phyloP scores from a whole-genome alignment of 2,797 vertebrate species.

The Enteromius anoplus region DNA sequence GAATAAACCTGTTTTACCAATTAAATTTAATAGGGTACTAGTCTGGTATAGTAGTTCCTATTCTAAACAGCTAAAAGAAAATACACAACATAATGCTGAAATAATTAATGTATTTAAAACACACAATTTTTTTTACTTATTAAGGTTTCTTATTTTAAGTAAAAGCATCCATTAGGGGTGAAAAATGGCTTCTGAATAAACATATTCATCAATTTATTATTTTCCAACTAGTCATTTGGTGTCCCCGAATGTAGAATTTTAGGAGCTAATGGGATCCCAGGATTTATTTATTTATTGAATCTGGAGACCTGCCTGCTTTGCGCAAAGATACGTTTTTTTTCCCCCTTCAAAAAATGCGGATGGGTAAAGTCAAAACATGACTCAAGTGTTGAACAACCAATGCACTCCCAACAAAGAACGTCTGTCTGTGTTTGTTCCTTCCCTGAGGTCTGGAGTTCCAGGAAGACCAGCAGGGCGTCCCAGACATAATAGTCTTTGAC shows the following conservation, averaged over 20 bases:
- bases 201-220: not conserved
- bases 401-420: conserved; percentile 77
- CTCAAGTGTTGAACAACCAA: conserved; percentile 62
- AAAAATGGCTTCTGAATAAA: not conserved
- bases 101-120: too few relatives aligned
- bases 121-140: too few relatives aligned
- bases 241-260: not conserved
- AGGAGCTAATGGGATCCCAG: not conserved
- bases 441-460: conserved; percentile 77
- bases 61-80: not conserved
- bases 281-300: conserved; percentile 3
- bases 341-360: conserved; percentile 24
- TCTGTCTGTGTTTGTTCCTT: conserved; percentile 78
- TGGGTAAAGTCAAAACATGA: conserved; percentile 51
- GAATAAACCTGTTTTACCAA: not conserved
- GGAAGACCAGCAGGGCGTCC: conserved; percentile 70
- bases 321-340: not conserved
- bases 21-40: not conserved
- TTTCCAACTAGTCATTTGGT: not conserved
- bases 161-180: not conserved
- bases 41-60: not conserved
- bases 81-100: not conserved
- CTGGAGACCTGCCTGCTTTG: conserved; percentile 58
- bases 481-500: conserved; percentile 82
- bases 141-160: not conserved